These are phyloP conservation scores for Turdus rufiventris DNA, from an alignment of 2,113 vertebrate species.

Conservation along the genomic window DNA sequence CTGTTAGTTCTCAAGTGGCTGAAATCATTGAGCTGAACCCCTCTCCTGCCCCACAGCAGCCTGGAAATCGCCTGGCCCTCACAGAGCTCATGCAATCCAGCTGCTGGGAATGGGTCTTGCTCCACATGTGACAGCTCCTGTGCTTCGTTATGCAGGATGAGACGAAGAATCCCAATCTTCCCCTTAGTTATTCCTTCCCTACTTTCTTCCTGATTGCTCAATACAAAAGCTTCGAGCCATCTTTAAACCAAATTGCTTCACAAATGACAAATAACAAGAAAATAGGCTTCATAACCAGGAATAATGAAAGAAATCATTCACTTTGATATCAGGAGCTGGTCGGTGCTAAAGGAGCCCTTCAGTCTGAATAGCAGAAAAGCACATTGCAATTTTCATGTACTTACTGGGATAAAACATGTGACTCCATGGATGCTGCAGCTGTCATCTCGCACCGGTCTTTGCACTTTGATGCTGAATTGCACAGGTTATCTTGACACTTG, in stretches of 20 bases:
- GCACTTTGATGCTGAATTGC: conserved; percentile 46
- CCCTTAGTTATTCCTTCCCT: conserved; percentile 22
- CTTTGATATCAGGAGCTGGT: conserved; percentile 35
- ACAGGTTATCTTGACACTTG: conserved; percentile 60
- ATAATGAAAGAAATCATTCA: conserved; percentile 71
- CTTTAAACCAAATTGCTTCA: conserved; percentile 59
- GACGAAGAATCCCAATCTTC: conserved; percentile 1
- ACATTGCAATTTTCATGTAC: conserved; percentile 57
- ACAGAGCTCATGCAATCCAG: fast-evolving
- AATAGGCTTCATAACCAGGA: conserved; percentile 63
- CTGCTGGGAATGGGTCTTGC: background rate
- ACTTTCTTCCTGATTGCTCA: conserved; percentile 39
- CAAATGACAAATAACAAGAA: conserved; percentile 70
- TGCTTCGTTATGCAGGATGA: background rate
- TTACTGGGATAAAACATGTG: conserved; percentile 52
- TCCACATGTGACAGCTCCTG: background rate
- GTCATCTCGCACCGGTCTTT: conserved; percentile 27
- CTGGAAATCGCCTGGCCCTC: background rate
- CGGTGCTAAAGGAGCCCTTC: conserved; percentile 55
- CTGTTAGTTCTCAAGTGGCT: background rate
- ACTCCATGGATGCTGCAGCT: conserved; percentile 37
- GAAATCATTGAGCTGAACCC: background rate
- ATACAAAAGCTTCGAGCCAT: conserved; percentile 52
- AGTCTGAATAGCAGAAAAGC: conserved; percentile 60
- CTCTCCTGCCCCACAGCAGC: background rate